Conservation (phyloP, 2,113 vertebrate species). For the Anhinga rufa region DNA sequence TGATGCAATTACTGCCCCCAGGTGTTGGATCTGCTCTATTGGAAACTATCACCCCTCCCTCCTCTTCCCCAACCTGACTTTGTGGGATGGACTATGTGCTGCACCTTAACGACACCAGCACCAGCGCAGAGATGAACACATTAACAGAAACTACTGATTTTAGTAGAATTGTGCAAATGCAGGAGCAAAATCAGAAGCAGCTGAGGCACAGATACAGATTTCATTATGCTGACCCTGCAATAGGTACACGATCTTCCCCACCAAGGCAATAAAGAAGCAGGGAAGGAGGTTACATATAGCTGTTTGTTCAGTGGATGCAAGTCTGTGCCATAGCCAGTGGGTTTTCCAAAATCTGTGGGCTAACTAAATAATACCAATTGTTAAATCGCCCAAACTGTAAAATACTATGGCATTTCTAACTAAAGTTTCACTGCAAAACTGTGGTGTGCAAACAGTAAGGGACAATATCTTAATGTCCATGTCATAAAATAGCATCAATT, state of each 20-base stretch:
- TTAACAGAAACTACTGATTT: neutral
- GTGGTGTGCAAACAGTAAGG: neutral
- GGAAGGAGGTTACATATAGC: neutral
- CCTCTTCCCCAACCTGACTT: neutral
- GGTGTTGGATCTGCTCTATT: neutral
- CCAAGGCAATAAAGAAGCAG: neutral
- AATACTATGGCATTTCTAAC: neutral
- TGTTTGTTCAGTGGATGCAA: neutral
- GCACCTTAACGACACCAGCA: neutral
- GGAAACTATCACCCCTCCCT: neutral
- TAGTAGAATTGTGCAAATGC: neutral
- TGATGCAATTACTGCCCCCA: constrained; percentile 19
- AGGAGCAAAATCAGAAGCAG: neutral
- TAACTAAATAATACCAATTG: neutral
- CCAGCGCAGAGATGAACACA: neutral
- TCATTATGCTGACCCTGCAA: neutral
- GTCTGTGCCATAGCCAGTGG: neutral
- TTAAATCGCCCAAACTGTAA: neutral
- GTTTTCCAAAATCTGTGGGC: neutral
- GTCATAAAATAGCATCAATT: neutral
- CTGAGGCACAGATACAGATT: neutral
- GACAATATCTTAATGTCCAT: neutral
- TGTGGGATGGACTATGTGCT: neutral
- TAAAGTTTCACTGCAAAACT: neutral
- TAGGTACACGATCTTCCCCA: neutral